A percentile compares a stretch with the other conserved stretches of the same genome.
Evolutionary conservation across 2,797 vertebrate genomes (phyloP).

Genomic region (Pachyuromys duprasi): DNA sequence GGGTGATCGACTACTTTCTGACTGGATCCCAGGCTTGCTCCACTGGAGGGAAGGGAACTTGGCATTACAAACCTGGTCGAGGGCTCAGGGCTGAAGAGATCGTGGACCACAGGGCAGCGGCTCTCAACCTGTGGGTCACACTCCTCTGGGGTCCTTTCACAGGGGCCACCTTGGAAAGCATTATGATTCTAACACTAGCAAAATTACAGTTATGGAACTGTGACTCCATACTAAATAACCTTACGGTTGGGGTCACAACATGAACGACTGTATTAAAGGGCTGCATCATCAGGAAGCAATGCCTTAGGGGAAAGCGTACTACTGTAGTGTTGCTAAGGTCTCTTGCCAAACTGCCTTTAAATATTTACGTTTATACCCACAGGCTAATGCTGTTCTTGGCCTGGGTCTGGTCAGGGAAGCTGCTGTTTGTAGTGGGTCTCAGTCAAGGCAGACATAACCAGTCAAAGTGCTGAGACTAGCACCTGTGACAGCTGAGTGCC

Average conservation of each 20-base stretch:
- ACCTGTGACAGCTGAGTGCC: neutral
- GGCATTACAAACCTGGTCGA: neutral
- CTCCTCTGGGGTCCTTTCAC: neutral
- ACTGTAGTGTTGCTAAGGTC: neutral
- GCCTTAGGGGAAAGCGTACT: neutral
- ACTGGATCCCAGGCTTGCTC: neutral
- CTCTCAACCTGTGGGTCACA: neutral
- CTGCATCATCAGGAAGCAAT: neutral
- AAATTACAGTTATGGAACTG: neutral
- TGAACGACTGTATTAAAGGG: neutral
- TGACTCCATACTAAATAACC: neutral
- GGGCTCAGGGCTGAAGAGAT: neutral
- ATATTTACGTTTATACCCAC: neutral
- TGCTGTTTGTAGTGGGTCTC: neutral
- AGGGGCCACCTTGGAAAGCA: neutral
- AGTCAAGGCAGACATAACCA: neutral
- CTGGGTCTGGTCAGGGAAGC: neutral
- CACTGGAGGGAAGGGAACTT: neutral
- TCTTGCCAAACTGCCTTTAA: neutral
- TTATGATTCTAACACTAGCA: neutral
- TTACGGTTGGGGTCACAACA: neutral
- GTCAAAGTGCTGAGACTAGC: neutral
- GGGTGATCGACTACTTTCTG: neutral
- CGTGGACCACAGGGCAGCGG: neutral
- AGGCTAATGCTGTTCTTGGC: neutral